Base-by-base conservation (phyloP, 2,113 vertebrate species). In the Penelope pileata region DNA sequence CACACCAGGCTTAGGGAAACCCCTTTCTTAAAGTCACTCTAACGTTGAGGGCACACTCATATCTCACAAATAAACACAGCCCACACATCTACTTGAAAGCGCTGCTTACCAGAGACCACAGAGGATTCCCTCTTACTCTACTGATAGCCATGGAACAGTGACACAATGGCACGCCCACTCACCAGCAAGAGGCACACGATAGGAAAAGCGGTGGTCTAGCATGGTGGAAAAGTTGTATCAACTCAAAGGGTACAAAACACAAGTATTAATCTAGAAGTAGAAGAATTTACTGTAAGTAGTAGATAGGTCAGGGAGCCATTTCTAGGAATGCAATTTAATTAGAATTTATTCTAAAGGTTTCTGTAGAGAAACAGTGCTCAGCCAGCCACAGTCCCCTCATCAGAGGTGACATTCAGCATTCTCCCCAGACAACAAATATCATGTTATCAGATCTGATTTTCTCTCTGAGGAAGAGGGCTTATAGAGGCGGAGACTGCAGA, bases 271-370 rank as follows among this genome's bases (percentile, higher is more conserved):
- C 87, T 88, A 93, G 68, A 96, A 93, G 88, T 40, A 92, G 81
- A 95, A 95, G 66, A 93, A 92, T 97, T 98, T 98, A 98, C 97
- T 97, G 98, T 98, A 98, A 98, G 88, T 67, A 51, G 82, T n/a
- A 76, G 81, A 72, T 58, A 94, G 83, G 93, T 94, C 89, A 95
- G 67, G 64, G 23, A 93, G 70, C 89, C 97, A 93, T 94, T 98
- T 98, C 98, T 97, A 98, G 96, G 97, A 98, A 98, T 90, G 83
- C 13, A 34, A 67, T 82, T 73, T 36, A 76, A 58, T 94, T 72
- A 59, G 87, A 88, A 92, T 64, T 94, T 68, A 78, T 91, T 93
- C 90, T 95, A 93, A 95, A 87, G 74, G 62, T 96, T 96, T 97
- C 64, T 86, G 86, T 96, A n/a, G 74, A 96, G 48, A 92, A 72